Evolutionary conservation across 2,113 vertebrate genomes (phyloP).

Genomic region (Todiramphus chloris): DNA sequence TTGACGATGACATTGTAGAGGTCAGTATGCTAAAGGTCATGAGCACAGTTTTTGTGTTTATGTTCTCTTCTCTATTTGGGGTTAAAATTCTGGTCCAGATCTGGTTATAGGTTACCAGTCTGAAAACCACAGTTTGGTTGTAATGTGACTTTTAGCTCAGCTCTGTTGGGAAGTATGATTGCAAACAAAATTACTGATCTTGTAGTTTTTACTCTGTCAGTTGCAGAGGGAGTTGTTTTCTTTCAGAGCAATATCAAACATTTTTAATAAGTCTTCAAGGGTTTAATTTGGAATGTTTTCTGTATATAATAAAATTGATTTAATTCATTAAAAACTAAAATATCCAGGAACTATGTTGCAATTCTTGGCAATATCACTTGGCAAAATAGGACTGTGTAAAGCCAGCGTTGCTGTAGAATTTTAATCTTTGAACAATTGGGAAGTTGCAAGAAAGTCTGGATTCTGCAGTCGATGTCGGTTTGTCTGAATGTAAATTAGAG

Average conservation of each 20-base stretch:
- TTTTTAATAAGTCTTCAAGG: background rate
- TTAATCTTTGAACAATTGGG: background rate
- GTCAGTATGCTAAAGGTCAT: constrained; percentile 72
- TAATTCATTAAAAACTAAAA: background rate
- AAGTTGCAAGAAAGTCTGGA: background rate
- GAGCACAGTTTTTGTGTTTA: background rate
- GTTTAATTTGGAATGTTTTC: background rate
- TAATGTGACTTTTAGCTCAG: background rate
- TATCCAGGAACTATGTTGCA: background rate
- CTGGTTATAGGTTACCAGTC: background rate
- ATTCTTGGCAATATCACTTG: background rate
- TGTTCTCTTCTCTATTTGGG: background rate
- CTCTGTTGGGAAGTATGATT: background rate
- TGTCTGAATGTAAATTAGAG: background rate
- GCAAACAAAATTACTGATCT: background rate
- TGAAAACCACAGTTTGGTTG: background rate
- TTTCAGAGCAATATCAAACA: background rate
- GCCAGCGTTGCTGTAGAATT: background rate
- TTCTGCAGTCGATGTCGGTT: background rate
- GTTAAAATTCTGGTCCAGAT: background rate
- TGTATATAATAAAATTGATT: background rate
- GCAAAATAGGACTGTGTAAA: background rate
- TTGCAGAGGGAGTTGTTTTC: background rate
- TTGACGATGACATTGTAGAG: constrained; percentile 98
- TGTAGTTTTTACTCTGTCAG: background rate